phyloP scores from a whole-genome alignment of 2,797 vertebrate genomes.

The Enteromius anoplus region DNA sequence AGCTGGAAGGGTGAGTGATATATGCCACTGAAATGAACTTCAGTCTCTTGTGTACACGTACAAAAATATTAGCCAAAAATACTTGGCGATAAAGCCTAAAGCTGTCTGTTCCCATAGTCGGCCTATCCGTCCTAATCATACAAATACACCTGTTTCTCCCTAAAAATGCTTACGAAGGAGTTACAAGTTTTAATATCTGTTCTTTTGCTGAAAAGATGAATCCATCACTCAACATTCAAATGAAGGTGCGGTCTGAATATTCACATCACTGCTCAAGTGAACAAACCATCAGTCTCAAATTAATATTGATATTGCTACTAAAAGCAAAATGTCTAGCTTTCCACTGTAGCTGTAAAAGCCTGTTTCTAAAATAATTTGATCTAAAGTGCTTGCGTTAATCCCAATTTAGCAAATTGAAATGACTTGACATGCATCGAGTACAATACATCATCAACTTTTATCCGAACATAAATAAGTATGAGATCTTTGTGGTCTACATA shows the following conservation, averaged over 20 bases:
- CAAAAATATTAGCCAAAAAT: not conserved
- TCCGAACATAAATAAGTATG: not conserved
- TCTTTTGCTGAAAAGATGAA: not conserved
- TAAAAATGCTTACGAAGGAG: not conserved
- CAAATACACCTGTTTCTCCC: not conserved
- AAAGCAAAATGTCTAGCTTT: not conserved
- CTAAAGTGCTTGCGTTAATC: not conserved
- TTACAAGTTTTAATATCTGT: not conserved
- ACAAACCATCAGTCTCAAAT: not conserved
- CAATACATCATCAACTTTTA: not conserved
- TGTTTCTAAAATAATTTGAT: not conserved
- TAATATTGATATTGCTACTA: not conserved
- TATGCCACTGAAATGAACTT: not conserved
- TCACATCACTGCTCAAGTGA: not conserved
- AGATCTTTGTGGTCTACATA: not conserved
- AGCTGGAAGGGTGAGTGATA: constrained; percentile 87
- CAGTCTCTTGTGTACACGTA: not conserved
- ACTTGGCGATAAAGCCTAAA: not conserved
- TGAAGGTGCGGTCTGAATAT: not conserved
- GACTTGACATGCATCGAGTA: no score
- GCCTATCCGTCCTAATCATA: not conserved
- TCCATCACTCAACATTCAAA: not conserved
- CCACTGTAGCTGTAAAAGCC: not conserved
- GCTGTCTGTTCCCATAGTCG: not conserved
- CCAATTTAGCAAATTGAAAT: not conserved